Percentiles rank a stretch among this genome's conserved stretches.
Conservation (phyloP, 2,113 vertebrate genomes). For the Globicephala melas region DNA sequence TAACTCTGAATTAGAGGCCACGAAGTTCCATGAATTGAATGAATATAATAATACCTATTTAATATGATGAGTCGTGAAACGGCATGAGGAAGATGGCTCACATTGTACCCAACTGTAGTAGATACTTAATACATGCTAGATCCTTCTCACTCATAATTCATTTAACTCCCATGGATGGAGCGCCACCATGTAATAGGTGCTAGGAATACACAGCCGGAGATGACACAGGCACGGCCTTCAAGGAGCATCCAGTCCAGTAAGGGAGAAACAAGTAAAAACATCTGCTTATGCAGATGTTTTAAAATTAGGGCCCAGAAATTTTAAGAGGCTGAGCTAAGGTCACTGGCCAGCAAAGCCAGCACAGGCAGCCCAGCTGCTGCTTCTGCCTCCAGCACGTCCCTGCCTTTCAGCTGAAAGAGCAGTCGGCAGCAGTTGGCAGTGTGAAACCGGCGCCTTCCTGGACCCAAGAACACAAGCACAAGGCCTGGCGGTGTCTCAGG, state of each 20-base stretch:
- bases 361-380: background rate
- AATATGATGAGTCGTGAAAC: background rate
- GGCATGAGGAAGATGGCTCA: background rate
- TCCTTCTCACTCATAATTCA: background rate
- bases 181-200: background rate
- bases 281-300: background rate
- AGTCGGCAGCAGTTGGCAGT: fast-evolving
- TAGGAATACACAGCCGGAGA: background rate
- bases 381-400: background rate
- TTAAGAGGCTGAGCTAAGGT: background rate
- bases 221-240: background rate
- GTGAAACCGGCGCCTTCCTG: background rate
- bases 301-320: background rate
- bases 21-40: background rate
- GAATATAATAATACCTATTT: background rate
- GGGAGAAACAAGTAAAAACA: background rate
- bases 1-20: background rate
- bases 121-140: background rate
- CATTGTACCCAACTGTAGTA: background rate
- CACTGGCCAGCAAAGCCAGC: background rate
- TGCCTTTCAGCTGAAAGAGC: background rate
- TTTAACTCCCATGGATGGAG: background rate
- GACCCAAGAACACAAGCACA: background rate
- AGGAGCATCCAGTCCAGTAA: background rate
- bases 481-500: background rate